These are phyloP conservation scores for Phalacrocorax aristotelis DNA, from an alignment of 2,113 vertebrate species.

Conservation along the genomic window DNA sequence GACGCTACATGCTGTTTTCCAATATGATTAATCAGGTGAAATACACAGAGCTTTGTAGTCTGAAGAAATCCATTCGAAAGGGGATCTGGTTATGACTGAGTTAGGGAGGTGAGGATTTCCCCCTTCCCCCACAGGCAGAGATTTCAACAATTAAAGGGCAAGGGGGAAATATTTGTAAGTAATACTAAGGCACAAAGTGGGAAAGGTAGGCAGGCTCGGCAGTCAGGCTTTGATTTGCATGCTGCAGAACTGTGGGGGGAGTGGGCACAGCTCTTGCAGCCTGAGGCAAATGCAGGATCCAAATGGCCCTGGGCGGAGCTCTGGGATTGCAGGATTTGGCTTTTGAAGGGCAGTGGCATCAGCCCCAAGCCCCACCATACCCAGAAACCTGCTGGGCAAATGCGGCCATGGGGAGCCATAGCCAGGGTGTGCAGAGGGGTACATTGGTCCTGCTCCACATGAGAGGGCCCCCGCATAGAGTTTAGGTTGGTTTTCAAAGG, in stretches of 20 bases:
- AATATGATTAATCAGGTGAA: constrained; percentile 26
- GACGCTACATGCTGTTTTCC: neutral
- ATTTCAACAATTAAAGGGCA: neutral
- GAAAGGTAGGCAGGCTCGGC: neutral
- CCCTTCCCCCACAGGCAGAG: neutral
- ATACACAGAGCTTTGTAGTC: constrained; percentile 16
- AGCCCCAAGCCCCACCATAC: fast-evolving
- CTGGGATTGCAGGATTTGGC: neutral
- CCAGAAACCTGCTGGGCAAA: neutral
- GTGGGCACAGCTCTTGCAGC: neutral
- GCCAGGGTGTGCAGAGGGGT: fast-evolving
- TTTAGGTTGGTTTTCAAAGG: neutral
- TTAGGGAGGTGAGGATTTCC: neutral
- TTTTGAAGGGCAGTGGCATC: neutral
- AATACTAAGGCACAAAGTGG: neutral
- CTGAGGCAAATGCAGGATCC: neutral
- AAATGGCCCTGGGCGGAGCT: neutral
- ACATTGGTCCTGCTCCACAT: fast-evolving
- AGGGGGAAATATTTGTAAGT: neutral
- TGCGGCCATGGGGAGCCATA: neutral
- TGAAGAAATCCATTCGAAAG: constrained; percentile 55
- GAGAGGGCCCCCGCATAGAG: neutral
- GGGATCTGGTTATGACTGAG: neutral
- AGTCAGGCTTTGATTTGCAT: neutral
- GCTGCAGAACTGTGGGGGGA: neutral